Evolutionary conservation across 2,888 invertebrate genomes (phyloP).

Genomic region (Empis livida): DNA sequence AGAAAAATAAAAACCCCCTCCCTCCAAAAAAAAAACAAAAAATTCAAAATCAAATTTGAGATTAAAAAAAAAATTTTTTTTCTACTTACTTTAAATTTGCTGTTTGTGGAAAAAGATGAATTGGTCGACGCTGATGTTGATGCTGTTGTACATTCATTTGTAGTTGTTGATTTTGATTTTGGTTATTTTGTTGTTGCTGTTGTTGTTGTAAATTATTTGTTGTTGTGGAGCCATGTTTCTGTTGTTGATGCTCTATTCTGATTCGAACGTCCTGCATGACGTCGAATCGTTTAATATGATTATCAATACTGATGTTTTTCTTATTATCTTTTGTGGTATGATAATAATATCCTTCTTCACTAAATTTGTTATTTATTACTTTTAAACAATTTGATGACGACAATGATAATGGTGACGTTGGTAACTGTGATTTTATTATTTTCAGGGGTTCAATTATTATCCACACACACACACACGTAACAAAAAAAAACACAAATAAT

Average conservation of each 20-base stretch:
- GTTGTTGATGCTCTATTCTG: conserved; percentile 24
- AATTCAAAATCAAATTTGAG: background rate
- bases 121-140: conserved; percentile 10
- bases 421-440: too few species aligned
- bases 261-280: conserved; percentile 34
- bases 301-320: background rate
- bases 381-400: too few species aligned
- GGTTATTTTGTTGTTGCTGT: background rate
- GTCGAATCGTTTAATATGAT: conserved; percentile 8
- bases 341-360: too few species aligned
- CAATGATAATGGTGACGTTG: too few species aligned
- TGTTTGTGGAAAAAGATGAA: conserved; percentile 12
- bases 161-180: background rate
- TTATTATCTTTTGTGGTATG: too few species aligned
- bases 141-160: background rate
- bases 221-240: background rate
- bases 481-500: too few species aligned
- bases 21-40: too few species aligned
- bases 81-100: conserved; percentile 15
- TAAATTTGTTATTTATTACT: too few species aligned
- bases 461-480: too few species aligned
- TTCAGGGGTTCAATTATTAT: too few species aligned
- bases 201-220: background rate
- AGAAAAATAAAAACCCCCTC: too few species aligned
- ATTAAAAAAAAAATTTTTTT: too few species aligned